phyloP scores from a whole-genome alignment of 2,797 vertebrate genomes.

The Phoeniculus purpureus region DNA sequence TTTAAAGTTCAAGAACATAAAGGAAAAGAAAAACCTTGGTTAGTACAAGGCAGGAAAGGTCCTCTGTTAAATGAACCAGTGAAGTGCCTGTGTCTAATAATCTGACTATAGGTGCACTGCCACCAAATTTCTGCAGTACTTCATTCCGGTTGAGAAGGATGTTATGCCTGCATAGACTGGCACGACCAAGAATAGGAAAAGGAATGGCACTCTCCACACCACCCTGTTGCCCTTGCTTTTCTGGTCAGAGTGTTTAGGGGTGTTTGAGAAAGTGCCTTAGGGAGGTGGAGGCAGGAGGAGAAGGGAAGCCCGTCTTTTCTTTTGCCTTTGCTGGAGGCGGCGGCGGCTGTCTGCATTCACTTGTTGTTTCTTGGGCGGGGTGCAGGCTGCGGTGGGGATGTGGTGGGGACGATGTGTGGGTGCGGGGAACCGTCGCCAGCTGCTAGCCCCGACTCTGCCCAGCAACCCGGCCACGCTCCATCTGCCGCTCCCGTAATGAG shows the following conservation, averaged over 20 bases:
- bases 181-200: fast-evolving
- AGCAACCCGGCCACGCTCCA: slow-evolving; percentile 84
- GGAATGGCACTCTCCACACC: neutral
- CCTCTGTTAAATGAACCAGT: neutral
- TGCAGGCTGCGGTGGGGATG: neutral
- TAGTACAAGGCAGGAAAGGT: neutral
- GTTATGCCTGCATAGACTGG: neutral
- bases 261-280: fast-evolving
- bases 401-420: neutral
- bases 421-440: slow-evolving; percentile 40
- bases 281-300: neutral
- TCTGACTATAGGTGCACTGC: neutral
- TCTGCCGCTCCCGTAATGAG: slow-evolving; percentile 81
- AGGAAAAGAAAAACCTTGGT: neutral
- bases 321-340: neutral
- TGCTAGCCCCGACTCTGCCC: slow-evolving; percentile 79
- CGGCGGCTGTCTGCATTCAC: fast-evolving
- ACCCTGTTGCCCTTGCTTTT: neutral
- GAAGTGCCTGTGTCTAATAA: neutral
- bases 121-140: neutral
- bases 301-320: no score
- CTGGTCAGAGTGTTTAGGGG: neutral
- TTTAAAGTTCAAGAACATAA: neutral
- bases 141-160: neutral
- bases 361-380: neutral